These are phyloP conservation scores for Cavia porcellus DNA, from an alignment of 2,113 vertebrate species.

Conservation along the genomic window DNA sequence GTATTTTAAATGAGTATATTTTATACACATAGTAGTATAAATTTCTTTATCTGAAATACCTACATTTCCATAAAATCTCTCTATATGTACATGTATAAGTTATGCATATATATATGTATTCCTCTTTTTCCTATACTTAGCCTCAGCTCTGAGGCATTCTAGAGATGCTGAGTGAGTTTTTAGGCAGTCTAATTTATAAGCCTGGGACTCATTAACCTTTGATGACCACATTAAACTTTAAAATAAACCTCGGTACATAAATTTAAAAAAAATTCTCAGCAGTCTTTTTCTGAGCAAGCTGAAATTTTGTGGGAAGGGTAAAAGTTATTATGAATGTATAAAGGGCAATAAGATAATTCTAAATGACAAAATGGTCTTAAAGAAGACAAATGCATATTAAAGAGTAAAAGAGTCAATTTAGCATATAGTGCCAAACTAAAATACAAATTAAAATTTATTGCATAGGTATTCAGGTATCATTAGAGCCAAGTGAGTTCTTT, in stretches of 20 bases:
- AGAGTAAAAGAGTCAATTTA: slow-evolving; percentile 60
- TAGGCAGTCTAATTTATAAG: slow-evolving; percentile 70
- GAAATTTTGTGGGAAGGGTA: slow-evolving; percentile 69
- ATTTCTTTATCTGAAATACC: slow-evolving; percentile 57
- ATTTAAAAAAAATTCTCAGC: slow-evolving; percentile 73
- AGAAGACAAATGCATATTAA: slow-evolving; percentile 67
- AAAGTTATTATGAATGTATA: slow-evolving; percentile 68
- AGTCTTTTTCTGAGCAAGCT: slow-evolving; percentile 70
- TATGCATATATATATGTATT: not conserved
- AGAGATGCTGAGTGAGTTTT: slow-evolving; percentile 72
- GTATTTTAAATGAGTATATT: not conserved
- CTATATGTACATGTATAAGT: slow-evolving; percentile 36
- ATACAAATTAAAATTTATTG: slow-evolving; percentile 70
- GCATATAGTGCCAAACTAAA: slow-evolving; percentile 61
- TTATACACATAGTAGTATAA: not conserved
- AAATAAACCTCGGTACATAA: slow-evolving; percentile 77
- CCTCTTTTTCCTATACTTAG: slow-evolving; percentile 32
- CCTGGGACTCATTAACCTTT: slow-evolving; percentile 81
- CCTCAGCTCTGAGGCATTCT: slow-evolving; percentile 25
- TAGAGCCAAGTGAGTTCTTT: slow-evolving; percentile 20
- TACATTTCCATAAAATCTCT: slow-evolving; percentile 61
- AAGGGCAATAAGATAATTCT: slow-evolving; percentile 77
- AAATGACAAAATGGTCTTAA: slow-evolving; percentile 63
- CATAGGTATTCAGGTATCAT: slow-evolving; percentile 10
- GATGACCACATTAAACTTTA: slow-evolving; percentile 80